These are phyloP conservation scores for Gibbula magus DNA, from an alignment of 2,888 invertebrate genomes.

Conservation along the genomic window DNA sequence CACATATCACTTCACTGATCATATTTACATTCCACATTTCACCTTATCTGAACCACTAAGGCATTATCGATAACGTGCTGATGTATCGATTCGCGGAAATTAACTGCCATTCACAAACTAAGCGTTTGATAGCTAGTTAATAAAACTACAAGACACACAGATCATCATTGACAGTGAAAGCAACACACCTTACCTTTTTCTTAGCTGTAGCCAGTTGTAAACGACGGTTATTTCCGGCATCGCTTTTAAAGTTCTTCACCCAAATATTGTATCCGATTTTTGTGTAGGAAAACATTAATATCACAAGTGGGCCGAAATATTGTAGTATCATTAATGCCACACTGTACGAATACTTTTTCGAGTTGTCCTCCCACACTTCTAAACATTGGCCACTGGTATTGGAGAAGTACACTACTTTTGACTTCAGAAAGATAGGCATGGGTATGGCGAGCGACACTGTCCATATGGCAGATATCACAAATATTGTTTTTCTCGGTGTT, in stretches of 20 bases:
- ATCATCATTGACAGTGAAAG: too few relatives aligned
- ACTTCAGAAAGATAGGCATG: conserved; percentile 85
- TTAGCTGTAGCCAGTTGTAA: conserved; percentile 84
- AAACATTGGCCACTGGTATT: conserved; percentile 51
- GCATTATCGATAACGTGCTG: too few relatives aligned
- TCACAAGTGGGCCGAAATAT: conserved; percentile 86
- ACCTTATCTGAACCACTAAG: too few relatives aligned
- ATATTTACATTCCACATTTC: too few relatives aligned
- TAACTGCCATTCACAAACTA: too few relatives aligned
- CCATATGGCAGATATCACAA: conserved; percentile 85
- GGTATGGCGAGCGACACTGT: conserved; percentile 85
- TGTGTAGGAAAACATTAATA: conserved; percentile 88
- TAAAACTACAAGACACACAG: neutral
- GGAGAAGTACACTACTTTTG: conserved; percentile 75
- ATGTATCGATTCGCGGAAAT: too few relatives aligned
- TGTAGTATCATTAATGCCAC: conserved; percentile 86
- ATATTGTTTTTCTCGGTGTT: conserved; percentile 83
- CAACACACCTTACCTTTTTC: conserved; percentile 82
- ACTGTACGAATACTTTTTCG: conserved; percentile 80
- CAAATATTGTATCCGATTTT: conserved; percentile 90
- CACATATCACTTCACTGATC: too few relatives aligned
- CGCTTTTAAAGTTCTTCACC: conserved; percentile 81
- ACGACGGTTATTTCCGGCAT: conserved; percentile 43
- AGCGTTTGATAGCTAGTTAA: too few relatives aligned
- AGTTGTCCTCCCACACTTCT: conserved; percentile 49